These are phyloP conservation scores for Hydropotes inermis DNA, from an alignment of 2,113 vertebrate species.

Conservation along the genomic window DNA sequence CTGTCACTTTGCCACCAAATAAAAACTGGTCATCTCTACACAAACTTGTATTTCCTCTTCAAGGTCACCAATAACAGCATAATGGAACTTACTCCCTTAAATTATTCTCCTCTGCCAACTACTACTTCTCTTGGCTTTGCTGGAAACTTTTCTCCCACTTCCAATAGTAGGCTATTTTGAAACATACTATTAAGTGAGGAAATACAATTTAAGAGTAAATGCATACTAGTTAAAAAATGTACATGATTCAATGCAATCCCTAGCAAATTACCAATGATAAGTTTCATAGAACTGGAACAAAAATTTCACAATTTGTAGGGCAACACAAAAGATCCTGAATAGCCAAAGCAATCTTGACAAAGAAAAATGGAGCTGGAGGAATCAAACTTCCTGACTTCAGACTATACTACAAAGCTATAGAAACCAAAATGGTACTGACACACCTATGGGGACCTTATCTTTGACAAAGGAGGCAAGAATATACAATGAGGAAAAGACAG, in stretches of 20 bases:
- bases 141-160: neutral
- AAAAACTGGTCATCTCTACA: neutral
- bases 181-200: neutral
- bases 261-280: neutral
- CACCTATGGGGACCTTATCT: neutral
- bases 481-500: neutral
- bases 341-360: neutral
- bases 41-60: neutral
- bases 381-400: neutral
- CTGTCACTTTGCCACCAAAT: neutral
- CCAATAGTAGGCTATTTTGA: neutral
- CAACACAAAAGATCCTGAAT: neutral
- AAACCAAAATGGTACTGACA: neutral
- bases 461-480: neutral
- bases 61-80: neutral
- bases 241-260: neutral
- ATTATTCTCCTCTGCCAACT: neutral
- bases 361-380: neutral
- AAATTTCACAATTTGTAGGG: neutral
- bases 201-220: neutral
- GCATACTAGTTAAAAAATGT: neutral
- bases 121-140: neutral
- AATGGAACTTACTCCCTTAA: constrained; percentile 7
- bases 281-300: neutral
- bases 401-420: neutral